Conservation (phyloP, 2,888 invertebrate genomes). For the Dugesia japonica region DNA sequence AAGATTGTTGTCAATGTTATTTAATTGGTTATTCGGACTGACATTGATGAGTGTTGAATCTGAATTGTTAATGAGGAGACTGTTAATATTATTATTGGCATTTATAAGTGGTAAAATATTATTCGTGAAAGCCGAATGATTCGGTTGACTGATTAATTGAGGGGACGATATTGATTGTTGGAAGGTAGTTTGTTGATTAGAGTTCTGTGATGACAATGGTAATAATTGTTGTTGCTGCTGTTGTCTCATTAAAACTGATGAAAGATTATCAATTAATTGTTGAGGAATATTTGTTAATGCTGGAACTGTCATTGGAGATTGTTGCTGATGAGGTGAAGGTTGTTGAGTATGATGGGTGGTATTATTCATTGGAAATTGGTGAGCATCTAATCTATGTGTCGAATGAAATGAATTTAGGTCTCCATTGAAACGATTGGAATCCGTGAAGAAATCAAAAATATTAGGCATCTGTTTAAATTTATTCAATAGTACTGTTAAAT, state of each 20-base stretch:
- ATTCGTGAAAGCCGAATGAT: not conserved
- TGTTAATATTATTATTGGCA: not conserved
- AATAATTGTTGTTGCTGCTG: not conserved
- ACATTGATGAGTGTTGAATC: not conserved
- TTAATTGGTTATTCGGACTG: not conserved
- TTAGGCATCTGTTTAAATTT: conserved; percentile 4
- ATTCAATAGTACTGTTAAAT: not conserved
- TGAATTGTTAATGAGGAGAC: not conserved
- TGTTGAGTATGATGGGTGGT: not conserved
- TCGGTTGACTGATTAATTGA: not conserved
- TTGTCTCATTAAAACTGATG: conserved; percentile 11
- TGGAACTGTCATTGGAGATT: not conserved
- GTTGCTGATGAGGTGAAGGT: conserved; percentile 10
- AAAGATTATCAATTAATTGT: not conserved
- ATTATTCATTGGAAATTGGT: not conserved
- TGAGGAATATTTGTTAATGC: not conserved
- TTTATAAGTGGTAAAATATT: conserved; percentile 5
- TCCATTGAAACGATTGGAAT: not conserved
- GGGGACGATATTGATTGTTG: not conserved
- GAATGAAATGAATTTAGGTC: not conserved
- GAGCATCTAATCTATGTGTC: not conserved
- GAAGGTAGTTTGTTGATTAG: not conserved
- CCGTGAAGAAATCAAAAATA: conserved; percentile 5
- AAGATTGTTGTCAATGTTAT: not conserved
- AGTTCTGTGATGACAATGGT: not conserved